Percentiles rank a stretch among this genome's conserved stretches.
Conservation (phyloP, 2,888 invertebrate genomes). For the Macaria liturata region DNA sequence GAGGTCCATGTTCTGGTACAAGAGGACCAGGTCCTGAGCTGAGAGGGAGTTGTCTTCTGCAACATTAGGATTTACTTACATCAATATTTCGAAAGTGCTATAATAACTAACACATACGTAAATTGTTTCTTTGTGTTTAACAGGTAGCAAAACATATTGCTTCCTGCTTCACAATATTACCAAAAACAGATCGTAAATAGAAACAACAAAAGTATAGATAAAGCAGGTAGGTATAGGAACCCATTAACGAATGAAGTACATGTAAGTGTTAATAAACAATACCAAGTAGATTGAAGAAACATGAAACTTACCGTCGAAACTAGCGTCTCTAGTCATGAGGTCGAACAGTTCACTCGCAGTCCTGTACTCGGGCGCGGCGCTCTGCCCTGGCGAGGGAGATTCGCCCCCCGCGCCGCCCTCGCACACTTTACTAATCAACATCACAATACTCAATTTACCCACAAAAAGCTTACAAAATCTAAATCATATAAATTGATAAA, state of each 20-base stretch:
- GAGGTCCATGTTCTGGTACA: constrained; percentile 71
- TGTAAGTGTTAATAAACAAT: too few relatives aligned
- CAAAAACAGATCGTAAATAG: too few relatives aligned
- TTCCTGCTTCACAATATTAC: too few relatives aligned
- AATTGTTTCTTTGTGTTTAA: too few relatives aligned
- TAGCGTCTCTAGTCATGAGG: constrained; percentile 55
- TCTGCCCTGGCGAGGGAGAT: constrained; percentile 5
- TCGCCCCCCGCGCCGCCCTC: constrained; percentile 43
- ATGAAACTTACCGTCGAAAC: constrained; percentile 48
- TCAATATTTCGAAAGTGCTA: neutral
- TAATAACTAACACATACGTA: neutral
- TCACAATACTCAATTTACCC: constrained; percentile 50
- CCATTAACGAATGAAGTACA: too few relatives aligned
- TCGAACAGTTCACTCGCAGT: constrained; percentile 64
- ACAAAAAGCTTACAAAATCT: constrained; percentile 37
- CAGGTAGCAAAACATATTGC: too few relatives aligned
- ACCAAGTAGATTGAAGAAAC: too few relatives aligned
- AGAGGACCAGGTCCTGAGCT: constrained; percentile 62
- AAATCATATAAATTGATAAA: constrained; percentile 40
- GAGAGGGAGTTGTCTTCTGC: constrained; percentile 52
- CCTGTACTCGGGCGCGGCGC: constrained; percentile 45
- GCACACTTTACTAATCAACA: constrained; percentile 62
- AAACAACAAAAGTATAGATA: too few relatives aligned
- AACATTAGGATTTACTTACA: constrained; percentile 17
- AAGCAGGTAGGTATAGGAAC: too few relatives aligned